phyloP scores from a whole-genome alignment of 2,888 invertebrate species.

The Sceliomorpha sp. region DNA sequence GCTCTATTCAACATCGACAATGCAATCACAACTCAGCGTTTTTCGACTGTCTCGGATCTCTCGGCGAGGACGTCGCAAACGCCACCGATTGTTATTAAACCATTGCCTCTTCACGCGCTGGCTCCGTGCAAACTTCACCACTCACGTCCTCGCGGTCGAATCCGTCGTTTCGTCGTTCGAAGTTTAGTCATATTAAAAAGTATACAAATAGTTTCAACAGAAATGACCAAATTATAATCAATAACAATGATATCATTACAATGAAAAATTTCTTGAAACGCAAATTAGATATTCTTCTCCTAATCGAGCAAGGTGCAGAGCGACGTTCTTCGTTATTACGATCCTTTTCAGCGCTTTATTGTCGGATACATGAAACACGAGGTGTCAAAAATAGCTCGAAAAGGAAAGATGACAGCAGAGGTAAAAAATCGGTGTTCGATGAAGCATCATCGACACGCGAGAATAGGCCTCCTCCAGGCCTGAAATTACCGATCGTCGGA shows the following conservation, averaged over 20 bases:
- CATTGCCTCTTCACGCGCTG: slow-evolving; percentile 26
- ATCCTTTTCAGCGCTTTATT: neutral
- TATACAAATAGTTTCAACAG: no score
- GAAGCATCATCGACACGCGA: slow-evolving; percentile 35
- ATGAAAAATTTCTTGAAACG: no score
- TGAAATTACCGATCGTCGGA: slow-evolving; percentile 57
- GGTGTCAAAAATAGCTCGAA: slow-evolving; percentile 39
- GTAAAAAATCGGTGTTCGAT: slow-evolving; percentile 37
- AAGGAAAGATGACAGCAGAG: slow-evolving; percentile 47
- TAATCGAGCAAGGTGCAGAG: no score
- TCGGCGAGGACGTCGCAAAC: slow-evolving; percentile 61
- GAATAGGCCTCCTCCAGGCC: slow-evolving; percentile 47
- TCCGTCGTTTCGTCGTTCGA: no score
- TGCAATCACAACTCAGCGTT: slow-evolving; percentile 74
- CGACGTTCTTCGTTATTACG: neutral
- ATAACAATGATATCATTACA: no score
- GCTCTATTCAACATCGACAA: slow-evolving; percentile 72
- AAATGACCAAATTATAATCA: no score
- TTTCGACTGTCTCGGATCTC: slow-evolving; percentile 62
- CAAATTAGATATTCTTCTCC: no score
- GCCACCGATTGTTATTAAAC: slow-evolving; percentile 61
- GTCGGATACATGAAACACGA: slow-evolving; percentile 17
- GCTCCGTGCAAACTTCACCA: no score
- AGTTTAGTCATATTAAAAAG: no score
- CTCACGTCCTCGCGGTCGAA: no score